Percentiles rank a stretch among this genome's conserved stretches.
Evolutionary conservation across 2,888 invertebrate species (phyloP).

Genomic region (Autographa pulchrina): DNA sequence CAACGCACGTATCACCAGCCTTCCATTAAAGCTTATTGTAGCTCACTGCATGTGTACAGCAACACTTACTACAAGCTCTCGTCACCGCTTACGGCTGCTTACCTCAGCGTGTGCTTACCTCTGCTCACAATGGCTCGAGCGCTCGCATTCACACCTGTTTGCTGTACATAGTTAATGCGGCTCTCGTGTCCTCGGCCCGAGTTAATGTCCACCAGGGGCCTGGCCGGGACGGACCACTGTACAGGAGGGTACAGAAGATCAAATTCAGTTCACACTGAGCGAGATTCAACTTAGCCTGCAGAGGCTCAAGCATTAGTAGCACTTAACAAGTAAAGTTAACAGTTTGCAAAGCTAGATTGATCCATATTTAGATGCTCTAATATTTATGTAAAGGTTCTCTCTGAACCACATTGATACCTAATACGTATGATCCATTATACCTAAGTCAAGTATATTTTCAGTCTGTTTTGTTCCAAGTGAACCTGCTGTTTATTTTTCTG

Average conservation of each 20-base stretch:
- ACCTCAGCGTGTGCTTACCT: not conserved
- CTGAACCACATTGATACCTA: too few relatives aligned
- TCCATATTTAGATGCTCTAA: too few relatives aligned
- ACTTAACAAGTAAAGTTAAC: too few relatives aligned
- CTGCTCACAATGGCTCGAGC: not conserved
- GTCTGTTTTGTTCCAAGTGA: not conserved
- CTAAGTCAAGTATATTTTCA: not conserved
- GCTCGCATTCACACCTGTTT: slow-evolving; percentile 42
- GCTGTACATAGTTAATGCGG: slow-evolving; percentile 53
- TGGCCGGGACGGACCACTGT: not conserved
- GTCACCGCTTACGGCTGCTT: not conserved
- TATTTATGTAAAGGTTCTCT: too few relatives aligned
- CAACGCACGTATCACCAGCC: not conserved
- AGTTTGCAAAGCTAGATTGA: too few relatives aligned
- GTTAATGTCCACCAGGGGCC: slow-evolving; percentile 30
- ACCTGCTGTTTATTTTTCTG: slow-evolving; percentile 15
- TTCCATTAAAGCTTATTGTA: not conserved
- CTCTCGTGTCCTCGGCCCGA: slow-evolving; percentile 25
- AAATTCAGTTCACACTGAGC: not conserved
- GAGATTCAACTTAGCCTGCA: too few relatives aligned
- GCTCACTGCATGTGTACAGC: not conserved
- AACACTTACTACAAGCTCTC: not conserved
- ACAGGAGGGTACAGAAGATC: slow-evolving; percentile 14
- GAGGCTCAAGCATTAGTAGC: too few relatives aligned
- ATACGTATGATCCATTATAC: too few relatives aligned